Percentiles rank a stretch among this genome's conserved stretches.
Evolutionary conservation across 2,113 vertebrate genomes (phyloP).

Genomic region (Gallinago paraguaiae): DNA sequence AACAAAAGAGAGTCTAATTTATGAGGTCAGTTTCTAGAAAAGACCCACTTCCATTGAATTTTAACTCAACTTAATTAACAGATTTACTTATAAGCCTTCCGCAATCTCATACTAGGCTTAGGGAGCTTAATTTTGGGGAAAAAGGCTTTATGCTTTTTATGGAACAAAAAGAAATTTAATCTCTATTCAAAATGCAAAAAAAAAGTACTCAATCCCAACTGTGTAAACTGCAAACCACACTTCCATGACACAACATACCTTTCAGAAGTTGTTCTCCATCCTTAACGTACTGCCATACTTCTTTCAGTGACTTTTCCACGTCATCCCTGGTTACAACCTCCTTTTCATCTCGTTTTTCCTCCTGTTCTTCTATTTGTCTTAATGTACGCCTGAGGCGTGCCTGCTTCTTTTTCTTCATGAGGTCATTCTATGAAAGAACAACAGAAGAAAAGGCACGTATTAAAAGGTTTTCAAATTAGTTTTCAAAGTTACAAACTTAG

Average conservation of each 20-base stretch:
- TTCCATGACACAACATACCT: constrained; percentile 61
- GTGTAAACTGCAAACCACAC: neutral
- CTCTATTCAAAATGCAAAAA: neutral
- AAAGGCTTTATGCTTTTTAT: neutral
- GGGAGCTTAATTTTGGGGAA: neutral
- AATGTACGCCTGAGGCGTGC: constrained; percentile 51
- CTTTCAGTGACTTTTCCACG: constrained; percentile 74
- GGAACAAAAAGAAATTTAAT: neutral
- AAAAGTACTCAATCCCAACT: neutral
- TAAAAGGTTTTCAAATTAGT: neutral
- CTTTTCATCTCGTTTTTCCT: constrained; percentile 44
- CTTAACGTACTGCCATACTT: constrained; percentile 70
- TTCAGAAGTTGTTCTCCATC: constrained; percentile 74
- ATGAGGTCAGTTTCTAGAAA: neutral
- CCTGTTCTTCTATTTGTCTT: constrained; percentile 65
- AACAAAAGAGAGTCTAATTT: neutral
- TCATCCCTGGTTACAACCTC: constrained; percentile 71
- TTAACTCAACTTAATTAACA: neutral
- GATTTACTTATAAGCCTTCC: neutral
- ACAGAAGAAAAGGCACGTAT: neutral
- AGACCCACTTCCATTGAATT: neutral
- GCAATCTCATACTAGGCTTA: neutral
- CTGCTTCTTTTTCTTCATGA: constrained; percentile 71
- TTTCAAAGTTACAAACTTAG: neutral
- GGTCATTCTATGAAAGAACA: constrained; percentile 56